Evolutionary conservation across 2,113 vertebrate species (phyloP).

Genomic region (Scophthalmus maximus): DNA sequence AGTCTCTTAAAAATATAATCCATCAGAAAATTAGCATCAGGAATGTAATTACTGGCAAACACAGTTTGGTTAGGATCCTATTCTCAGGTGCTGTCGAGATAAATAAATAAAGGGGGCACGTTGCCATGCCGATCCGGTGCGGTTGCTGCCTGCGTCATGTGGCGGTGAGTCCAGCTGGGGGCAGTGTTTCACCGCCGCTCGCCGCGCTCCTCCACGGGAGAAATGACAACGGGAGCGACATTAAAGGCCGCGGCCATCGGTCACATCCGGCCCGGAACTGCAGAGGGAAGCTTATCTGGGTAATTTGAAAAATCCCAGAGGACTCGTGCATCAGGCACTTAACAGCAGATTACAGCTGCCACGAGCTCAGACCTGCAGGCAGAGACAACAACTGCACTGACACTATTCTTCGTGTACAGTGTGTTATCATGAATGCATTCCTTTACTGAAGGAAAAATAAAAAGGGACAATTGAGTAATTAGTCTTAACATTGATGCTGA

Average conservation of each 20-base stretch:
- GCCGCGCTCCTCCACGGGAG: background rate
- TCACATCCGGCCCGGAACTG: conserved; percentile 53
- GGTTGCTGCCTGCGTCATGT: conserved; percentile 2
- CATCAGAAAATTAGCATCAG: conserved; percentile 31
- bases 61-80: conserved; percentile 19
- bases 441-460: conserved; percentile 9
- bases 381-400: conserved; percentile 24
- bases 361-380: conserved; percentile 24
- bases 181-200: conserved; percentile 66
- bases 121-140: conserved; percentile 35
- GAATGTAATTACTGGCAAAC: conserved; percentile 17
- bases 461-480: no score
- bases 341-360: conserved; percentile 44
- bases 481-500: no score
- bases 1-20: conserved; percentile 12
- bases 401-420: conserved; percentile 8
- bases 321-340: conserved; percentile 57
- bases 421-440: conserved; percentile 24
- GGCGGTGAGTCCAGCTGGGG: conserved; percentile 59
- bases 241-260: conserved; percentile 43
- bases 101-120: background rate
- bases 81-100: conserved; percentile 25
- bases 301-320: conserved; percentile 62
- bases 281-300: conserved; percentile 59
- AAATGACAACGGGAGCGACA: conserved; percentile 17